These are phyloP conservation scores for Pterostichus niger DNA, from an alignment of 2,888 invertebrate genomes.

Conservation along the genomic window DNA sequence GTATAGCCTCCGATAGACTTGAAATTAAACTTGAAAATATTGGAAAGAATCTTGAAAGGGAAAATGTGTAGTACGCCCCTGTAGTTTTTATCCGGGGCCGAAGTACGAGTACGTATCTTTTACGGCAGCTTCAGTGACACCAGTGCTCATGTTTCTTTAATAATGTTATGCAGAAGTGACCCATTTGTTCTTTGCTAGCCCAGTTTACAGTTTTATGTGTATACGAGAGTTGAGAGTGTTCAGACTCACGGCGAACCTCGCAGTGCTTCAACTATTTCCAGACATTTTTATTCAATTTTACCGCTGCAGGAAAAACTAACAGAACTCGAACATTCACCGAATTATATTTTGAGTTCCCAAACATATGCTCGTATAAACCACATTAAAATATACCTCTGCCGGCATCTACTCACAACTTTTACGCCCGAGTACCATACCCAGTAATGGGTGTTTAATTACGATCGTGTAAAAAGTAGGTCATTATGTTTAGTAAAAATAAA, in stretches of 20 bases:
- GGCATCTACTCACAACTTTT: no score
- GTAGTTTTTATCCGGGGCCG: constrained; percentile 25
- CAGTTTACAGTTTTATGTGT: constrained; percentile 54
- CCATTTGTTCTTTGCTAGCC: constrained; percentile 59
- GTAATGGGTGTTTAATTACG: no score
- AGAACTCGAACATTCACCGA: background rate
- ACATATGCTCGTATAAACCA: background rate
- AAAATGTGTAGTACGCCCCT: constrained; percentile 20
- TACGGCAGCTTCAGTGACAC: constrained; percentile 60
- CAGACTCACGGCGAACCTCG: constrained; percentile 1
- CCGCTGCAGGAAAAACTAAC: constrained; percentile 29
- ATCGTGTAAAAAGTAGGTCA: no score
- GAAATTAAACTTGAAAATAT: no score
- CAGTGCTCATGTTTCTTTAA: constrained; percentile 63
- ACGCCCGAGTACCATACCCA: no score
- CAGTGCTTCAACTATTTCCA: constrained; percentile 40
- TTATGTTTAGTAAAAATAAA: no score
- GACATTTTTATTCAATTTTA: constrained; percentile 50
- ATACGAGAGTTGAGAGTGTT: constrained; percentile 33
- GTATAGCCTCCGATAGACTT: no score
- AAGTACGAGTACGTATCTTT: constrained; percentile 53
- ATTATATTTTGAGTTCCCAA: constrained; percentile 27
- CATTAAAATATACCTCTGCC: no score
- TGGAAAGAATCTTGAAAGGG: background rate
- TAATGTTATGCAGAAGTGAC: constrained; percentile 62